phyloP scores from a whole-genome alignment of 2,113 vertebrate genomes.

The Galemys pyrenaicus region DNA sequence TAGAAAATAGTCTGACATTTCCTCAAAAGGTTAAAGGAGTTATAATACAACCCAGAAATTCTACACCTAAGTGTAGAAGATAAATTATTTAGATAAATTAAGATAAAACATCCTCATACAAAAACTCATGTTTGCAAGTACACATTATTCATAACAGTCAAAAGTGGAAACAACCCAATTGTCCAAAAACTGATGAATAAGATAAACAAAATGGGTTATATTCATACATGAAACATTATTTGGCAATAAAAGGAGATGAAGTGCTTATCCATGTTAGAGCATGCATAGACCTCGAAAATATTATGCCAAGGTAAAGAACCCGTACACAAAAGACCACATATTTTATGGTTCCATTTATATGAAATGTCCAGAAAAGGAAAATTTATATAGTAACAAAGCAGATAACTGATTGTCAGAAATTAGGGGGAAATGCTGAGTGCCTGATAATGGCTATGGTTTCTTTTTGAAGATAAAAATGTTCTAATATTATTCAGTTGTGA shows the following conservation, averaged over 20 bases:
- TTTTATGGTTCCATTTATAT: background rate
- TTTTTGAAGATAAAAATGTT: conserved; percentile 33
- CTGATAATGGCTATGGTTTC: background rate
- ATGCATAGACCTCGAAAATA: background rate
- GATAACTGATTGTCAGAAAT: background rate
- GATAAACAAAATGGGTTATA: background rate
- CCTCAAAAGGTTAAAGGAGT: background rate
- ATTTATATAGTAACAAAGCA: conserved; percentile 2
- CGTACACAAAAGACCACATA: background rate
- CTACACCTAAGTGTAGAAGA: background rate
- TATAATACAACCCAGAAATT: background rate
- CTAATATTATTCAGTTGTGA: conserved; percentile 6
- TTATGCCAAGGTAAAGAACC: background rate
- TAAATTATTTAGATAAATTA: too few relatives aligned
- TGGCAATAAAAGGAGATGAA: conserved; percentile 29
- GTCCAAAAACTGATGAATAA: background rate
- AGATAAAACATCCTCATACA: background rate
- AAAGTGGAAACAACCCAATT: background rate
- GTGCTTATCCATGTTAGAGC: background rate
- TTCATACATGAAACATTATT: conserved; percentile 25
- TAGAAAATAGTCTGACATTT: conserved; percentile 20
- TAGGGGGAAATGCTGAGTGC: background rate
- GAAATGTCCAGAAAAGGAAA: conserved; percentile 16
- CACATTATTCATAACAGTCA: conserved; percentile 8
- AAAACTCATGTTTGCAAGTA: background rate